Evolutionary conservation across 2,113 vertebrate species (phyloP), one percentile per base, ranked within the genome.

Genomic region (Irena cyanogastra): DNA sequence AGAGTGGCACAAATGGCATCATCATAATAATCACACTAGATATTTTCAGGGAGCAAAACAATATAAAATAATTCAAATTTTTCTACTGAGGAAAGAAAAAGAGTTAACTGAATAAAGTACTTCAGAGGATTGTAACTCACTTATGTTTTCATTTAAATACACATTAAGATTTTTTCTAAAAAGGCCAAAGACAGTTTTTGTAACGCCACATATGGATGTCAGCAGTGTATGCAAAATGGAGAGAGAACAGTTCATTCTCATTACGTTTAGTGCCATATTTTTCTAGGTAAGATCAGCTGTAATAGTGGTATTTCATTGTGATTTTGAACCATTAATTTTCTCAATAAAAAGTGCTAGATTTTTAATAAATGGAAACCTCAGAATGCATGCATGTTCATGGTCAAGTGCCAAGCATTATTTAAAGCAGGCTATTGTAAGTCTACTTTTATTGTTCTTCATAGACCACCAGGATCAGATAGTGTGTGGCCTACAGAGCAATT

Each of bases 111-210:
- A 96, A 97, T 95, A 94, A 97, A 96, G 96, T 91, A 95, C 96
- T 96, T 97, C 86, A 92, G 96, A 96, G 91, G 89, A 93, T 94
- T 96, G 92, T 94, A 96, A 90, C 81, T 78, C 96, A 96, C 96
- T 97, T 97, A 96, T 97, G 96, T 97, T 97, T 97, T 97, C 96
- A 96, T 97, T 97, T 96, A 96, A 96, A 96, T 97, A 94, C 86
- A 93, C 95, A 96, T 97, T 96, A 97, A 92, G 70, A 82, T 95
- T 97, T 96, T 96, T 96, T 95, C 96, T 96, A 90, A 89, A 94
- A 97, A 96, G 93, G 50, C 94, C 92, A 95, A 89, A 94, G 88
- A 95, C 85, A 94, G 83, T 90, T 95, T 87, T 95, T 97, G 92
- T 75, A 93, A 94, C 16, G 47, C 86, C 87, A 93, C 90, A 97